Evolutionary conservation across 2,797 vertebrate genomes (phyloP), one percentile per base, ranked within the genome.

Genomic region (Nannoperca australis): DNA sequence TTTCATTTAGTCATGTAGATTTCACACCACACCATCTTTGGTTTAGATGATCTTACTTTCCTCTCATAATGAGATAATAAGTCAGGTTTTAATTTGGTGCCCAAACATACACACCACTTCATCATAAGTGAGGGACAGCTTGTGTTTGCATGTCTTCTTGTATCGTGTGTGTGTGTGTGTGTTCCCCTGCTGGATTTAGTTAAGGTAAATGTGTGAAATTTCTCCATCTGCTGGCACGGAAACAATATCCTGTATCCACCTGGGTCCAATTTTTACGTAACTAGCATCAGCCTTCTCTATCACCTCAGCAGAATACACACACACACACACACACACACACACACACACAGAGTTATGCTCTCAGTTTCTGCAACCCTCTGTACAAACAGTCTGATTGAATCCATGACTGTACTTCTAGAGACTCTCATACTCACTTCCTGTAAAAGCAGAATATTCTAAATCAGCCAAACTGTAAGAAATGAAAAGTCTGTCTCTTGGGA

Each of bases 231-330:
- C 40, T 67, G 74, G 73, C 62, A 73, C 14, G 15, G n/a, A 62
- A 66, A 58, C 70, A 65, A 59, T 76, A 70, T 69, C 34, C 59
- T 64, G 60, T 51, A 47, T 22, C 73, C 73, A 86, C 81, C 78
- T 88, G 69, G 74, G 83, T 84, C 75, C 81, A 81, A 20, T 60
- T 85, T 78, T 65, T 72, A 79, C 11, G 42, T 67, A 79, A 67
- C 63, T 59, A 24, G 27, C 44, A 18, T 72, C 4, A 14, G 72
- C 77, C 67, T 75, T 77, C 34, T 22, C 58, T 5, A 24, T 65
- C 59, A 69, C 63, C 50, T n/a, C n/a, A 47, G 32, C 45, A 76
- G 34, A 58, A 44, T 38, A 45, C 20, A 32, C 58, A 22, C 69
- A 38, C 67, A 18, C n/a, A n/a, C n/a, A n/a, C n/a, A n/a, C n/a